Conservation (phyloP, 2,113 vertebrate genomes). For the Sebastes fasciatus region DNA sequence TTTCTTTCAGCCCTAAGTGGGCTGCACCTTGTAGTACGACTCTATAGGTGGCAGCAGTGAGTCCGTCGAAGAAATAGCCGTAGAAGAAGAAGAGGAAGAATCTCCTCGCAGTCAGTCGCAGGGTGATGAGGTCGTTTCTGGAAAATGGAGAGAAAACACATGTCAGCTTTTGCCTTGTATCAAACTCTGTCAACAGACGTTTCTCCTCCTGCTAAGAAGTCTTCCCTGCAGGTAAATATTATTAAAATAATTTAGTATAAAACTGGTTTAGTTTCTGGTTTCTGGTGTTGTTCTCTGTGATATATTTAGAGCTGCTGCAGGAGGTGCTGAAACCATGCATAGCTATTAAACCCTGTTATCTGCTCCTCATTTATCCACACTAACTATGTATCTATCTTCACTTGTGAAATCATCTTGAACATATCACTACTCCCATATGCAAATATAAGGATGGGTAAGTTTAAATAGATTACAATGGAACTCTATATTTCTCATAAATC, state of each 20-base stretch:
- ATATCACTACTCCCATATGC: too few species aligned
- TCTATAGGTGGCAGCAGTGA: constrained; percentile 48
- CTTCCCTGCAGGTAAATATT: constrained; percentile 59
- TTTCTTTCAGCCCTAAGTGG: background rate
- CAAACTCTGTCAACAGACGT: constrained; percentile 45
- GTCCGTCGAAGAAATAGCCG: background rate
- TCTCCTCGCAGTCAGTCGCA: constrained; percentile 19
- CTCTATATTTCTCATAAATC: too few species aligned
- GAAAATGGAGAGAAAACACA: constrained; percentile 82
- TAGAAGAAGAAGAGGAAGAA: constrained; percentile 27
- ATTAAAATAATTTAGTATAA: background rate
- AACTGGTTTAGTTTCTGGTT: too few species aligned
- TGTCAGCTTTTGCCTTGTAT: constrained; percentile 84
- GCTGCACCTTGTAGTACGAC: background rate
- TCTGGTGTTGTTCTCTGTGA: background rate
- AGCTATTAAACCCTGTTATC: background rate
- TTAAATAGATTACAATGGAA: too few species aligned
- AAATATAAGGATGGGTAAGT: too few species aligned
- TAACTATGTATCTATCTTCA: background rate
- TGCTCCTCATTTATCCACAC: background rate
- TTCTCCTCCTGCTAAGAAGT: constrained; percentile 36
- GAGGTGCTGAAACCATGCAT: background rate
- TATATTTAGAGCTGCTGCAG: background rate
- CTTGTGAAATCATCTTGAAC: background rate
- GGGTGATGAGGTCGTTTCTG: constrained; percentile 27